Base-by-base conservation (phyloP, 2,888 invertebrate genomes). In the Hypomecis punctinalis region DNA sequence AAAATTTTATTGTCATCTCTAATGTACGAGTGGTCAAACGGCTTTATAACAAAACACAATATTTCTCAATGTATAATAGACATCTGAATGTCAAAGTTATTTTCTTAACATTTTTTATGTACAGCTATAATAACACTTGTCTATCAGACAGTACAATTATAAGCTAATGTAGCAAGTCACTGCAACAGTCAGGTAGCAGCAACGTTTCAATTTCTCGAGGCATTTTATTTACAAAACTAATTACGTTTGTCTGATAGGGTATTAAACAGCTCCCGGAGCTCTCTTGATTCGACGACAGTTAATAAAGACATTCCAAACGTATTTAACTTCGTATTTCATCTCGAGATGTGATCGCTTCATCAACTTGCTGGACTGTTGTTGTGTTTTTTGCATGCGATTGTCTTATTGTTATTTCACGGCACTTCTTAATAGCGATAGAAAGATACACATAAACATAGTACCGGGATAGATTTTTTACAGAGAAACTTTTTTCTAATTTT, bases 151-250 rank as follows among this genome's bases (percentile, higher is more conserved):
- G 79, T 85, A 83, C 82, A 75, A 77, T 79, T 79, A 79, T 80
- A 82, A 82, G 80, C 73, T 81, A 83, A 88, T 88, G 83, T 83
- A 83, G 90, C 92, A 90, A 91, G 91, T 91, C 93, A 91, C 87
- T 81, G 70, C 84, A 80, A 78, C 81, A 82, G 81, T 83, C 88
- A 90, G 89, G 92, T 91, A 91, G 90, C 89, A 76, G 81, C 77
- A 84, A 89, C 91, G 91, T 91, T 93, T 93, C 92, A 93, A 92
- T 93, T 91, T 90, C 90, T 88, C 82, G 83, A 88, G 89, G 90
- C 88, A 92, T 91, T 92, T 91, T 91, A 93, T 93, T 91, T 91
- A 93, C 89, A 92, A 93, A 93, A 93, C 89, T 93, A 93, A 93
- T 93, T 91, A 93, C 89, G 88, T 91, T 89, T 91, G 90, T 89